Percentiles rank a stretch among this genome's conserved stretches.
These are phyloP conservation scores for Ophioninae sp. DNA, from an alignment of 2,888 invertebrate genomes.

Conservation along the genomic window DNA sequence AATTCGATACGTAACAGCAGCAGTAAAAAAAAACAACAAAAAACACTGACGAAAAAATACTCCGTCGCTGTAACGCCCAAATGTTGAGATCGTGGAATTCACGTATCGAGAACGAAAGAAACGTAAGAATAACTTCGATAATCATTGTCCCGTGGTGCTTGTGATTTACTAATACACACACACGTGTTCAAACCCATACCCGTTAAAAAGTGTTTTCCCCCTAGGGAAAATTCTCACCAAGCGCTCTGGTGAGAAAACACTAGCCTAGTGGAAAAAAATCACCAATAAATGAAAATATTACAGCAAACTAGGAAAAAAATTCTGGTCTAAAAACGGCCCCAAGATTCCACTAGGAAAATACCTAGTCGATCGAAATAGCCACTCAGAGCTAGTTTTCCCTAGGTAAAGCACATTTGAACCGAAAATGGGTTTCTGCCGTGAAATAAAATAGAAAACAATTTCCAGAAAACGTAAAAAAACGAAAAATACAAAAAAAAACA, in stretches of 20 bases:
- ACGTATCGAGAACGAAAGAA: slow-evolving; percentile 19
- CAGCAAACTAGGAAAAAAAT: too few relatives aligned
- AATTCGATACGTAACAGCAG: not conserved
- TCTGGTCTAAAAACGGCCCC: too few relatives aligned
- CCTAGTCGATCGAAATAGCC: too few relatives aligned
- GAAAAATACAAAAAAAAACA: slow-evolving; percentile 1
- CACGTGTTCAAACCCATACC: not conserved
- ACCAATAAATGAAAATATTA: too few relatives aligned
- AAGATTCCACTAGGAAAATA: too few relatives aligned
- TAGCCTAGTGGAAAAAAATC: too few relatives aligned
- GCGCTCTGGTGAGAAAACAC: too few relatives aligned
- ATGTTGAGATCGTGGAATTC: slow-evolving; percentile 30
- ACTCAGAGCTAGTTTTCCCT: not conserved
- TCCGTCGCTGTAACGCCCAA: slow-evolving; percentile 41
- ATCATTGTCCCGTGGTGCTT: slow-evolving; percentile 61
- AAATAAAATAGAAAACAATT: not conserved
- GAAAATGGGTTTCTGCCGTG: not conserved
- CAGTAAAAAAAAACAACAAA: not conserved
- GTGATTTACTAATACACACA: slow-evolving; percentile 41
- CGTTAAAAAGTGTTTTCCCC: not conserved
- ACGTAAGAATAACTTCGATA: slow-evolving; percentile 52
- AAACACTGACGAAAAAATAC: slow-evolving; percentile 2
- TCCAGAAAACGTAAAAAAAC: not conserved
- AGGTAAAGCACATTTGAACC: not conserved
- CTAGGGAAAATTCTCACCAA: not conserved